Base-by-base conservation (phyloP, 2,797 vertebrate species). In the Ciconia nigra region DNA sequence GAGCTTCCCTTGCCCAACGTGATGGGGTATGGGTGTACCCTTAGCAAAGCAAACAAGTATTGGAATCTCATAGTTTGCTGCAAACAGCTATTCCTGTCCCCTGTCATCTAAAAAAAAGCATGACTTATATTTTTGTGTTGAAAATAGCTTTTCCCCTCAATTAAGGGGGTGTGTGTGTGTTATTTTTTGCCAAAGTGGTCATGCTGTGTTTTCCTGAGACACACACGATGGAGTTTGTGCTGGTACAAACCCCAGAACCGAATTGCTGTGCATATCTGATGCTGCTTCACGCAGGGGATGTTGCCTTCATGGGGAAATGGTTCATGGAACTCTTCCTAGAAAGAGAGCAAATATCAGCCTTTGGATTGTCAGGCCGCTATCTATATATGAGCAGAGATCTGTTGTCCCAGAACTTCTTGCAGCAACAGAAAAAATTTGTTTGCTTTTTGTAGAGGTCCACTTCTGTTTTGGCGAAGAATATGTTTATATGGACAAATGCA, bases 1-100 rank as follows among this genome's bases (percentile, higher is more conserved):
- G 35, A 20, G 14, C 20, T 39, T n/a, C 37, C 10, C 28, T 57
- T 25, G 21, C 57, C 44, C 15, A 11, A 2, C 0, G 0, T 9
- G 13, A 54, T 4, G 35, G 42, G 54, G 15, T 5, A 4, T 5
- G 15, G 9, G 5, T 2, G 4, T 10, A 5, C 11, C 28, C 24
- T 44, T 20, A 49, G 8, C 54, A 57, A 83, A 73, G 42, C 66
- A 33, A 83, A 67, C 20, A 46, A 33, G 33, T 46, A 25, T 49
- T 62, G 67, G 83, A 55, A 69, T n/a, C 21, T 66, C 58, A 21
- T 84, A 49, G 12, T 44, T 61, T 62, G 31, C 76, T 41, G 63
- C 15, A 81, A 65, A 39, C 83, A 14, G 37, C 41, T 37, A 3
- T n/a, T 39, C 26, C 11, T 65, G 21, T 58, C 22, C 24, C 49